Conservation (phyloP, 2,797 vertebrate species). For the Chromis chromis region DNA sequence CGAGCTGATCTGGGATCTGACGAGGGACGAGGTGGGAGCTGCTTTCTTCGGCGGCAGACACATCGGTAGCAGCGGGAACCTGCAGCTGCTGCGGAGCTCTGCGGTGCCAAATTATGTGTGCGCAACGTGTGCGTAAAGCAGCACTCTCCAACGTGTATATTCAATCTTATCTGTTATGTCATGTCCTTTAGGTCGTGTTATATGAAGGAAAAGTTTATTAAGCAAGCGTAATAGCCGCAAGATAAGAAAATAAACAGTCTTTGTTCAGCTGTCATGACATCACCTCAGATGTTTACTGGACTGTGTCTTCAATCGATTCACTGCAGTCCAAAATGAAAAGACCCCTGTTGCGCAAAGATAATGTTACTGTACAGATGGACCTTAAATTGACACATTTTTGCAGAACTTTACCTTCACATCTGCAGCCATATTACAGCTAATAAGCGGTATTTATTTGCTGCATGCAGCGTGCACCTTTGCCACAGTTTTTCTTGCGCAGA, state of each 20-base stretch:
- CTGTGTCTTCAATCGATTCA: conserved; percentile 63
- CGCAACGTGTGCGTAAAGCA: background rate
- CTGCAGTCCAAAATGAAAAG: conserved; percentile 45
- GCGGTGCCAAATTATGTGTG: background rate
- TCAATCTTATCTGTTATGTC: background rate
- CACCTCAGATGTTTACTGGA: conserved; percentile 55
- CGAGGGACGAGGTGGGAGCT: conserved; percentile 27
- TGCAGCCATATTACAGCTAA: background rate
- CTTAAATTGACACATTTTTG: background rate
- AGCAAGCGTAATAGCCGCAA: background rate
- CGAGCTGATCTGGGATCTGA: conserved; percentile 30
- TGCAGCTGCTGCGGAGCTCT: conserved; percentile 35
- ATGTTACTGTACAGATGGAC: conserved; percentile 5
- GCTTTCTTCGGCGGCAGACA: conserved; percentile 61
- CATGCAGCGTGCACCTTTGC: conserved; percentile 68
- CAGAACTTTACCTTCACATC: conserved; percentile 3
- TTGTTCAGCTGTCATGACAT: conserved; percentile 31
- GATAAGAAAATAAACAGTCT: conserved; percentile 2
- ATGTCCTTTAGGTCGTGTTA: background rate
- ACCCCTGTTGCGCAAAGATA: conserved; percentile 27
- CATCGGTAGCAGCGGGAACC: conserved; percentile 70
- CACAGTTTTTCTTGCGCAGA: conserved; percentile 78
- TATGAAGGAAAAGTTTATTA: background rate
- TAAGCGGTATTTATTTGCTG: conserved; percentile 1
- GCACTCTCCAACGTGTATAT: background rate